Evolutionary conservation across 2,797 vertebrate genomes (phyloP), one percentile per base, ranked within the genome.

Genomic region (Buceros bicornis): DNA sequence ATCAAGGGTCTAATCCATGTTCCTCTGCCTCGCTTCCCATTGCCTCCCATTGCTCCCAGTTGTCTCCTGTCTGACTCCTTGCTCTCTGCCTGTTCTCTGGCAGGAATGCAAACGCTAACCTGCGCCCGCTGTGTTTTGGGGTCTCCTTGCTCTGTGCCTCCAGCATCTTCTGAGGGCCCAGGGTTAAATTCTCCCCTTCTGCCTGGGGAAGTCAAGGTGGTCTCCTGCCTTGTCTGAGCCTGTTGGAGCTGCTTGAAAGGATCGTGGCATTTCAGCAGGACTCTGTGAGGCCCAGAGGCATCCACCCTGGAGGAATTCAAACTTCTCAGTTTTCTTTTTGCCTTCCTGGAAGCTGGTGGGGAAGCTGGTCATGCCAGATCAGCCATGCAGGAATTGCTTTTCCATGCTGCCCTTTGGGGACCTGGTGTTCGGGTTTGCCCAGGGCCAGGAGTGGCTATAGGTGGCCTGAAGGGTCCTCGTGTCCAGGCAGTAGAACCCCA

Each of bases 381-480:
- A 60, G 61, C 71, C 21, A 10, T 25, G 70, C 1, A 1, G 78
- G 87, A 89, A 28, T 19, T 2, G 9, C 26, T 73, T 89, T 50
- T 56, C 42, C n/a, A 29, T 33, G 53, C 54, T 86, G 29, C n/a
- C 48, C 53, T 64, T 82, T 79, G 64, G 17, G 18, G 69, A 54
- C 13, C 17, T 47, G 58, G 15, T 10, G 2, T 33, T 82, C 66
- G 50, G 58, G 50, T 73, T 87, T 87, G 48, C 20, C 25, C 31
- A 61, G 7, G 11, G 33, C 26, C 11, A 29, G 2, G 2, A 69
- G 66, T 25, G 50, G 29, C 54, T 0, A 0, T 31, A 33, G 60
- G 20, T 77, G 24, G 29, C 22, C 35, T 82, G 50, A 42, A 50
- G 50, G 5, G 48, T 42, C 29, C 51, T 70, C 73, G 5, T 45